Conservation (phyloP, 2,113 vertebrate genomes). For the Echinops telfairi region DNA sequence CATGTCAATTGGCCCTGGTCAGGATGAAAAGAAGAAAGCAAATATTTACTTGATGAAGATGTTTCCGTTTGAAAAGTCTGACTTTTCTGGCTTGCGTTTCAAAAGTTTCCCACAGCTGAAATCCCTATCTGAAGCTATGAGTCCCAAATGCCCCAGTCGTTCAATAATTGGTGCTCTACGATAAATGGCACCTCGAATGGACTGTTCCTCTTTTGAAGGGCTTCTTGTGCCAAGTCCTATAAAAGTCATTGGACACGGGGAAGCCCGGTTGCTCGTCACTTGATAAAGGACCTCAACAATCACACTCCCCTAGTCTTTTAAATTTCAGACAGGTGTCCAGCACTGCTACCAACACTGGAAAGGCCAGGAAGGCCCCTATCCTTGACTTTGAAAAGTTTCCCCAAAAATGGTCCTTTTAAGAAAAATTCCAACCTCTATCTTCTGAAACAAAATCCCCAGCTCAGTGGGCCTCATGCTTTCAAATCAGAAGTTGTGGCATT, state of each 20-base stretch:
- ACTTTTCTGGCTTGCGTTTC: slow-evolving; percentile 14
- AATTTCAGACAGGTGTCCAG: neutral
- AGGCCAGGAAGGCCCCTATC: neutral
- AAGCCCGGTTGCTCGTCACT: neutral
- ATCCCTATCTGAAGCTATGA: neutral
- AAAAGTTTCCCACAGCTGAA: slow-evolving; percentile 18
- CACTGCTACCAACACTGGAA: neutral
- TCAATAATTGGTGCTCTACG: neutral
- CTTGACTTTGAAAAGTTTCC: neutral
- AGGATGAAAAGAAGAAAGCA: neutral
- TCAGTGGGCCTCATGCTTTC: neutral
- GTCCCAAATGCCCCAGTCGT: neutral
- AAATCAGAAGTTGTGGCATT: neutral
- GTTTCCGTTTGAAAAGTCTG: slow-evolving; percentile 34
- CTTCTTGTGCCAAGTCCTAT: neutral
- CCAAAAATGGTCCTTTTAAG: neutral
- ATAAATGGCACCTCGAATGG: slow-evolving; percentile 13
- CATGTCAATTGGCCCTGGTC: neutral
- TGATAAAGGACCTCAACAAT: neutral
- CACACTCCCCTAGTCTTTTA: neutral
- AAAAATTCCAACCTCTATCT: neutral
- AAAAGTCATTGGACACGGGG: neutral
- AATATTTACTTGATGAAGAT: slow-evolving; percentile 11
- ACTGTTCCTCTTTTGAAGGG: neutral
- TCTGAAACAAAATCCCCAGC: slow-evolving; percentile 6